Evolutionary conservation across 1,140 invertebrate species (phyloP).

Genomic region (Sesamia nonagrioides): DNA sequence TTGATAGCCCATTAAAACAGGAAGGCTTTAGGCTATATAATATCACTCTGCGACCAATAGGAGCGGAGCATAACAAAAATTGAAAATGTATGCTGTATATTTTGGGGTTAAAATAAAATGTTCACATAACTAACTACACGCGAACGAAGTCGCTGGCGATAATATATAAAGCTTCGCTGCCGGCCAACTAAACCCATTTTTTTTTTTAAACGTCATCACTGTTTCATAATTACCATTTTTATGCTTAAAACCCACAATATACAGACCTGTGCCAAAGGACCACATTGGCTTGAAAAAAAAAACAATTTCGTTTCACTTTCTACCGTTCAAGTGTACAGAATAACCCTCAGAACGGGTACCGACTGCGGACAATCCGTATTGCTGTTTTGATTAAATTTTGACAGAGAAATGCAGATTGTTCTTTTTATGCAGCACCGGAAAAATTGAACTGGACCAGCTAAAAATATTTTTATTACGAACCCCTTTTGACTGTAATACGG

Average conservation of each 20-base stretch:
- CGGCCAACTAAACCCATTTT: too few species aligned
- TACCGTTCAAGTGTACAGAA: slow-evolving; percentile 47
- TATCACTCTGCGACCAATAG: too few species aligned
- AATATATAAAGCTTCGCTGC: too few species aligned
- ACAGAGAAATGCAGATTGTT: slow-evolving; percentile 73
- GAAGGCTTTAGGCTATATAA: too few species aligned
- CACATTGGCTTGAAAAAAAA: neutral
- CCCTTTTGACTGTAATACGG: neutral
- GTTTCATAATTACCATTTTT: too few species aligned
- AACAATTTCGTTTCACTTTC: neutral
- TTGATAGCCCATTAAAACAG: too few species aligned
- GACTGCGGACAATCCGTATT: slow-evolving; percentile 68
- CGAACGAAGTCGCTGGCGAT: too few species aligned
- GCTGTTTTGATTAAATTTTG: slow-evolving; percentile 82
- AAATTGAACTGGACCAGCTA: slow-evolving; percentile 51
- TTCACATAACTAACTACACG: too few species aligned
- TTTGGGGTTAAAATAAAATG: too few species aligned
- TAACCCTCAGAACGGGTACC: slow-evolving; percentile 52
- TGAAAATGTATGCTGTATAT: too few species aligned
- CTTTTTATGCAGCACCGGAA: slow-evolving; percentile 67
- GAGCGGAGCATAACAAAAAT: too few species aligned
- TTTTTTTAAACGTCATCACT: too few species aligned
- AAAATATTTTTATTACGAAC: slow-evolving; percentile 50
- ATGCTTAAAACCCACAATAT: neutral
- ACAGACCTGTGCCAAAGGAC: neutral